phyloP scores from a whole-genome alignment of 1,140 invertebrate species.

The Protaetia brevitarsis region DNA sequence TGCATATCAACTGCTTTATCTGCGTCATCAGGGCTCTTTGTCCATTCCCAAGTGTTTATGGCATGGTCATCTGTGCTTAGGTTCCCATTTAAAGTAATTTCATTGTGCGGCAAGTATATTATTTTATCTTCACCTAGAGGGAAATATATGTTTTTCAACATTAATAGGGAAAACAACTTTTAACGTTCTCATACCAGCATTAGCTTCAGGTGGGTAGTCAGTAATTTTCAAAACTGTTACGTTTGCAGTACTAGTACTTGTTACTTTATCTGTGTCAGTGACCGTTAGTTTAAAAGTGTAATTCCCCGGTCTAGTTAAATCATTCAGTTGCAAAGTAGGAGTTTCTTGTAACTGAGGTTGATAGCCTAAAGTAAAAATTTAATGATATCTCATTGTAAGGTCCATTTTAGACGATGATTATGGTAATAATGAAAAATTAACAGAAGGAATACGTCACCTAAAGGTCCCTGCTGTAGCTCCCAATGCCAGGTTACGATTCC shows the following conservation, averaged over 20 bases:
- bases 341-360: slow-evolving; percentile 73
- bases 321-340: slow-evolving; percentile 79
- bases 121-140: slow-evolving; percentile 76
- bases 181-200: slow-evolving; percentile 65
- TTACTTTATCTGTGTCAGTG: slow-evolving; percentile 84
- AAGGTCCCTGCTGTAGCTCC: slow-evolving; percentile 80
- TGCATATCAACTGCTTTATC: slow-evolving; percentile 92
- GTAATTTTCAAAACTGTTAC: slow-evolving; percentile 87
- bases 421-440: too few relatives aligned
- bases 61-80: slow-evolving; percentile 89
- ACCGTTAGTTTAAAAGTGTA: slow-evolving; percentile 93
- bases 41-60: slow-evolving; percentile 93
- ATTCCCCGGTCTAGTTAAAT: slow-evolving; percentile 80
- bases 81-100: slow-evolving; percentile 85
- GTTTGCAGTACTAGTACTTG: slow-evolving; percentile 82
- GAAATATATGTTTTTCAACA: background rate
- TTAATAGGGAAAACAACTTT: background rate
- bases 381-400: background rate
- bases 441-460: too few relatives aligned
- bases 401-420: background rate
- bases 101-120: slow-evolving; percentile 86
- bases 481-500: slow-evolving; percentile 84
- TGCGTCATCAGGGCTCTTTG: slow-evolving; percentile 79
- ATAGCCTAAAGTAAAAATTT: slow-evolving; percentile 72
- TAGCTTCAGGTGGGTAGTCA: slow-evolving; percentile 92